Conservation (phyloP, 2,797 vertebrate genomes). For the Eurystomus glaucurus region DNA sequence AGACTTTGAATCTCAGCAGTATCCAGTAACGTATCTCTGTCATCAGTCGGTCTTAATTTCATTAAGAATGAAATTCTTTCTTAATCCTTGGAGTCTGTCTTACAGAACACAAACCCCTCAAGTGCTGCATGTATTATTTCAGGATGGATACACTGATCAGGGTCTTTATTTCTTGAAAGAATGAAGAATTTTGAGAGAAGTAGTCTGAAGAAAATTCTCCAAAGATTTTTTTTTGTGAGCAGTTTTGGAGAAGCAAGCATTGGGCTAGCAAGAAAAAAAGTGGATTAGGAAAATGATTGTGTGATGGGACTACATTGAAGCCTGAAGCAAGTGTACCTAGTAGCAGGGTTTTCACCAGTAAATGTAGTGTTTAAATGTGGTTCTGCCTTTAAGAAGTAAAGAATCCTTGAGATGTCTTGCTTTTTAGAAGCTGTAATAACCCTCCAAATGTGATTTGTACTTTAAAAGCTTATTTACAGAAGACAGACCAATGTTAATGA, state of each 20-base stretch:
- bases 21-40: neutral
- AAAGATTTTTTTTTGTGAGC: no score
- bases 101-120: neutral
- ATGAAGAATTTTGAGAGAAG: no score
- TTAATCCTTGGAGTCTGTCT: neutral
- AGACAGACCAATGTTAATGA: conserved; percentile 47
- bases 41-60: neutral
- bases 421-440: neutral
- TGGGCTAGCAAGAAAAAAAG: neutral
- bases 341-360: neutral
- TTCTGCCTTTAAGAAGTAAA: neutral
- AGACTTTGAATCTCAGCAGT: neutral
- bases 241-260: neutral
- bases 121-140: neutral
- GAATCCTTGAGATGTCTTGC: conserved; percentile 39
- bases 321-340: neutral
- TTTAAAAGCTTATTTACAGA: conserved; percentile 60
- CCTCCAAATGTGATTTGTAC: conserved; percentile 36
- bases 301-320: neutral
- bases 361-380: neutral
- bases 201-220: no score
- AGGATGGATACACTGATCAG: neutral
- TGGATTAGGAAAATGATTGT: neutral
- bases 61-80: neutral
- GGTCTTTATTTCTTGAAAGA: neutral